Percentiles rank a stretch among this genome's conserved stretches.
These are phyloP conservation scores for Clarias laeviceps DNA, from an alignment of 2,797 vertebrate genomes.

Conservation along the genomic window DNA sequence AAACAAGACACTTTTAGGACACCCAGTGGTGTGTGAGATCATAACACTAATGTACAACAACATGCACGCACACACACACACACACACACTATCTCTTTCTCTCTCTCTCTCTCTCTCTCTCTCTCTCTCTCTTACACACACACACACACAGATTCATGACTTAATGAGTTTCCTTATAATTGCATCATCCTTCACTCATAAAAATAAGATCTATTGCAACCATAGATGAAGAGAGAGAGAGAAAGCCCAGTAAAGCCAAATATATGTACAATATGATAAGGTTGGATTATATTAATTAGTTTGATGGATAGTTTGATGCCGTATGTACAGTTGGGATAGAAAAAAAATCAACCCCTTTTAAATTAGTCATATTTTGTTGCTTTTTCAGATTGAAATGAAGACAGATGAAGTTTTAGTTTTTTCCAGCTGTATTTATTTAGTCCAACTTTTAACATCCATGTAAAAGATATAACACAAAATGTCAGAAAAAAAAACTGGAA, in stretches of 20 bases:
- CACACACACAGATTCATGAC: constrained; percentile 19
- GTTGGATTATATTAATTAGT: not conserved
- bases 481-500: too few relatives aligned
- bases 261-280: not conserved
- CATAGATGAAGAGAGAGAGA: not conserved
- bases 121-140: not conserved
- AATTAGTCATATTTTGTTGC: too few relatives aligned
- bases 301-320: not conserved
- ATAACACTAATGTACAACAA: constrained; percentile 34
- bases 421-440: too few relatives aligned
- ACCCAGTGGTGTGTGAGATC: constrained; percentile 9
- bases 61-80: constrained; percentile 36
- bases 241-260: not conserved
- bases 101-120: too few relatives aligned
- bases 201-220: constrained; percentile 25
- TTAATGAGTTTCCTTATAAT: constrained; percentile 74
- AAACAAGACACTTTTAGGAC: constrained; percentile 11
- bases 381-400: too few relatives aligned
- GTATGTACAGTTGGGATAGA: not conserved
- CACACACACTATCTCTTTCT: too few relatives aligned
- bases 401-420: too few relatives aligned
- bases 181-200: constrained; percentile 7
- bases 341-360: too few relatives aligned
- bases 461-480: too few relatives aligned
- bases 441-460: too few relatives aligned